Conservation (phyloP, 2,888 invertebrate species). For the Schizaphis graminum region DNA sequence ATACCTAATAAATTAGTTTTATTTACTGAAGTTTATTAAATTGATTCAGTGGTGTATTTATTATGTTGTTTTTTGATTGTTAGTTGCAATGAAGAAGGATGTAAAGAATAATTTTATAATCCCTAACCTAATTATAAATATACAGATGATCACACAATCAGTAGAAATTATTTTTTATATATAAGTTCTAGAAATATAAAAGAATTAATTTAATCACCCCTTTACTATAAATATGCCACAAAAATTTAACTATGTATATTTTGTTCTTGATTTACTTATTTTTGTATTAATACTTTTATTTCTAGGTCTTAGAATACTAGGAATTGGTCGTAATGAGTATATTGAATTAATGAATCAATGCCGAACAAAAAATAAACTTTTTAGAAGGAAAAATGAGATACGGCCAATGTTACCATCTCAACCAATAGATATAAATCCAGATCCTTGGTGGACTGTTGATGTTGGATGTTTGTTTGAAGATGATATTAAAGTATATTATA, state of each 20-base stretch:
- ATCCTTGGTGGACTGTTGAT: constrained; percentile 94
- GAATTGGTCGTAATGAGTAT: constrained; percentile 96
- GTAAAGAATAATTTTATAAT: background rate
- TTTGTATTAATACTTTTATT: constrained; percentile 37
- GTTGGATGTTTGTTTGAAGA: constrained; percentile 91
- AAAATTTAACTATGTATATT: background rate
- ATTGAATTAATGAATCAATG: constrained; percentile 90
- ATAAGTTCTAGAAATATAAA: background rate
- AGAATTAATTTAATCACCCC: too few relatives aligned
- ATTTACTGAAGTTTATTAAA: background rate
- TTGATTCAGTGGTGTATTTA: background rate
- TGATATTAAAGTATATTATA: constrained; percentile 76
- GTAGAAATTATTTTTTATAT: background rate
- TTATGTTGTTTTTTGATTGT: background rate
- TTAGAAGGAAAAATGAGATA: constrained; percentile 78
- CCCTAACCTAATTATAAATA: background rate
- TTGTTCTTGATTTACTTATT: background rate
- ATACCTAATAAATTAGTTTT: background rate
- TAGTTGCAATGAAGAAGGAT: background rate
- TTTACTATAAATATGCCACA: background rate
- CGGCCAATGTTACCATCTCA: constrained; percentile 84
- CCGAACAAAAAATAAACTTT: constrained; percentile 80
- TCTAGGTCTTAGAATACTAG: constrained; percentile 86
- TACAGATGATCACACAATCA: background rate
- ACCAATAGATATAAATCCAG: constrained; percentile 85